Conservation (phyloP, 2,113 vertebrate species). For the Alces alces region DNA sequence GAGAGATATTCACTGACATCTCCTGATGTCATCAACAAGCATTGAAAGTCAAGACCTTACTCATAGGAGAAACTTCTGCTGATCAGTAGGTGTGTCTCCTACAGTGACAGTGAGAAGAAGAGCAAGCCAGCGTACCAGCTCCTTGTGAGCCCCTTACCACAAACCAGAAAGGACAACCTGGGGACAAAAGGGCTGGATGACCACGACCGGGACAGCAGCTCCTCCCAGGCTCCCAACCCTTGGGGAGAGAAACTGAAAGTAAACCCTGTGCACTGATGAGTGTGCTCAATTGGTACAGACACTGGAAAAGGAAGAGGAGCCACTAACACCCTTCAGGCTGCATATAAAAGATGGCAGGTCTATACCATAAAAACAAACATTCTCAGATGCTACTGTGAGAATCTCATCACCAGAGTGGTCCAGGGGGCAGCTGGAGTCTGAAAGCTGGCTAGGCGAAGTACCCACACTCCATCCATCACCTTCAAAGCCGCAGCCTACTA, state of each 20-base stretch:
- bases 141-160: background rate
- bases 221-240: background rate
- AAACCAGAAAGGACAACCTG: background rate
- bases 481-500: slow-evolving; percentile 29
- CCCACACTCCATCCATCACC: slow-evolving; percentile 36
- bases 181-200: background rate
- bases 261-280: background rate
- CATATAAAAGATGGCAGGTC: background rate
- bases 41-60: background rate
- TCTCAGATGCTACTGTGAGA: background rate
- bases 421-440: background rate
- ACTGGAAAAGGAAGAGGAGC: background rate
- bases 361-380: background rate
- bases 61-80: background rate
- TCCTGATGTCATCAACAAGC: background rate
- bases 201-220: background rate
- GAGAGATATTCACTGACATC: background rate
- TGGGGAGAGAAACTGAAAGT: background rate
- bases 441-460: background rate
- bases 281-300: too few species aligned
- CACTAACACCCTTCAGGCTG: background rate
- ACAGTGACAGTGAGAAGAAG: background rate
- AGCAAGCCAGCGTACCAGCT: background rate
- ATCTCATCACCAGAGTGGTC: background rate
- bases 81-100: background rate